These are phyloP conservation scores for Hormiphora californensis DNA, from an alignment of 37 sponge, comb jelly and placozoan species.

Conservation along the genomic window DNA sequence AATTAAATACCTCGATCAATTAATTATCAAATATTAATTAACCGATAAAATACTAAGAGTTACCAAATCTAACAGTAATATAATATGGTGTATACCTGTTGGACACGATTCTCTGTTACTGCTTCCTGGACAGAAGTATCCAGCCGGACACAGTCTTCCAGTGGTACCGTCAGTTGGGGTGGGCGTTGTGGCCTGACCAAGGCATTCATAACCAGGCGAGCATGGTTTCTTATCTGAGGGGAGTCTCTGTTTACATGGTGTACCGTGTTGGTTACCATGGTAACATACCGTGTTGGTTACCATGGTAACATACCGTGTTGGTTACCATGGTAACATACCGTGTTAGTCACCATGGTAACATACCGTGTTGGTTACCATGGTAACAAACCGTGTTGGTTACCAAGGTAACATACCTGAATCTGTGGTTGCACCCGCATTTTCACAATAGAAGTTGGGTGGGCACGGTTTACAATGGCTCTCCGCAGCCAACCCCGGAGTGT, in stretches of 20 bases:
- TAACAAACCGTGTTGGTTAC: slow-evolving; percentile 21
- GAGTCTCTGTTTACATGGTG: slow-evolving; percentile 12
- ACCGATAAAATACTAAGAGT: too few relatives aligned
- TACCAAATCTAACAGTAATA: too few relatives aligned
- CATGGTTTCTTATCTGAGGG: slow-evolving; percentile 47
- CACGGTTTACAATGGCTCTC: slow-evolving; percentile 11
- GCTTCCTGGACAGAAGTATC: slow-evolving; percentile 56
- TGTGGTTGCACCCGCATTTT: slow-evolving; percentile 30
- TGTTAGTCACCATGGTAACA: too few relatives aligned
- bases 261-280: too few relatives aligned
- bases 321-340: too few relatives aligned
- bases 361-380: too few relatives aligned
- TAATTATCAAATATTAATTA: too few relatives aligned
- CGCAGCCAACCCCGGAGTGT: background rate
- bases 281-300: too few relatives aligned
- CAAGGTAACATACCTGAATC: slow-evolving; percentile 19
- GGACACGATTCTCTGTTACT: slow-evolving; percentile 26
- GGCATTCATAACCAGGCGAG: slow-evolving; percentile 40
- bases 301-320: too few relatives aligned
- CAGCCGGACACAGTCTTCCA: slow-evolving; percentile 53
- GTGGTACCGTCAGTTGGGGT: slow-evolving; percentile 41
- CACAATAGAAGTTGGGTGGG: slow-evolving; percentile 52
- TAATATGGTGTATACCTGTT: too few relatives aligned
- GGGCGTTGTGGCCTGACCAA: background rate
- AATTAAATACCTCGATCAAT: too few relatives aligned